Conservation (phyloP, 2,888 invertebrate genomes). For the Terebella lapidaria region DNA sequence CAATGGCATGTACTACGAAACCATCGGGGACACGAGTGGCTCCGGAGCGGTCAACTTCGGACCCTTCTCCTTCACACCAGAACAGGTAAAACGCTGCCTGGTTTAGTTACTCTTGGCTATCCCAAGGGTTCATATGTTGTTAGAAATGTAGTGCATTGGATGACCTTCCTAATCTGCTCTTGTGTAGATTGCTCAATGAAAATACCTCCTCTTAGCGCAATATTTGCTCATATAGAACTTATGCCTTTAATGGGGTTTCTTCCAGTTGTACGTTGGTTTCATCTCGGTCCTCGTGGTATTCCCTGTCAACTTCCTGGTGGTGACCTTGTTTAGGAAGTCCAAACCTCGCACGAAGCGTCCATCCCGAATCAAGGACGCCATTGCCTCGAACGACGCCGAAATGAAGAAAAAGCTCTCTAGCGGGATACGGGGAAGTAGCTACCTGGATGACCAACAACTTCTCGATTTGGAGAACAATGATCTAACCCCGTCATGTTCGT, state of each 20-base stretch:
- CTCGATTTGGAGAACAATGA: no score
- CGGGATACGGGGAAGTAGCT: not conserved
- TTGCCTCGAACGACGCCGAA: slow-evolving; percentile 15
- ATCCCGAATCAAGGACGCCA: slow-evolving; percentile 43
- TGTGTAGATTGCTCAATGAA: no score
- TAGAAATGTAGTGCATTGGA: no score
- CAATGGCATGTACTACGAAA: slow-evolving; percentile 58
- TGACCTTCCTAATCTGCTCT: no score
- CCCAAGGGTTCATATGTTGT: no score
- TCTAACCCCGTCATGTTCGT: not conserved
- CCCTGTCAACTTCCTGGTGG: slow-evolving; percentile 53
- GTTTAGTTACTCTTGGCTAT: no score
- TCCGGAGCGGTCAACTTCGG: slow-evolving; percentile 51
- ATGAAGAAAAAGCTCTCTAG: not conserved
- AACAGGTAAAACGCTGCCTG: no score
- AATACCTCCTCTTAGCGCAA: no score
- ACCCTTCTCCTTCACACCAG: slow-evolving; percentile 54
- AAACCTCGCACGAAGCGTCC: slow-evolving; percentile 44
- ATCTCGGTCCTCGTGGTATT: slow-evolving; percentile 54
- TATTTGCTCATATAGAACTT: no score
- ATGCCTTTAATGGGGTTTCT: no score
- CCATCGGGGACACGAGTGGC: slow-evolving; percentile 26
- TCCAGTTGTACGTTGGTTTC: slow-evolving; percentile 54
- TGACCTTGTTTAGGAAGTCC: slow-evolving; percentile 54
- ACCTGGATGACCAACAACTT: no score